phyloP scores from a whole-genome alignment of 1,140 invertebrate genomes.

The Drosophila tropicalis region DNA sequence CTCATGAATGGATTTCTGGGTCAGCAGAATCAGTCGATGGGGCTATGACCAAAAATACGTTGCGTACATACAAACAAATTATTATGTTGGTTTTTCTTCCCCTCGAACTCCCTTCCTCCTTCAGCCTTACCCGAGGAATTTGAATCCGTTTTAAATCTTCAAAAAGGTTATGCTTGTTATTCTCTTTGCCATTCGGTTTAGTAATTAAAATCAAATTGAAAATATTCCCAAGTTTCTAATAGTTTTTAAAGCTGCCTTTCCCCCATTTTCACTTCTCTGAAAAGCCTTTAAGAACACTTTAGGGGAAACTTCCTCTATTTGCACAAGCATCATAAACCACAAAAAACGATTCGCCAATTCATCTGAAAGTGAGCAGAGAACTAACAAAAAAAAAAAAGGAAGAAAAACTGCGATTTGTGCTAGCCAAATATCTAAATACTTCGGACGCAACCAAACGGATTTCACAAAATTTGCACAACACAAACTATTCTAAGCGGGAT shows the following conservation, averaged over 20 bases:
- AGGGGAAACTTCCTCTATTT: constrained; percentile 10
- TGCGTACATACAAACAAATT: neutral
- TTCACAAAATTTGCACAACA: constrained; percentile 34
- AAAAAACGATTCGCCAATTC: constrained; percentile 57
- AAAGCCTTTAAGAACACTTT: neutral
- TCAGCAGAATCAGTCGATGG: constrained; percentile 9
- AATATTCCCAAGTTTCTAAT: too few species aligned
- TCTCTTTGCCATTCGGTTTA: too few species aligned
- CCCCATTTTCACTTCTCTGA: too few species aligned
- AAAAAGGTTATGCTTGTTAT: too few species aligned
- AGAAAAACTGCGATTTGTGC: constrained; percentile 50
- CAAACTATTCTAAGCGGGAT: constrained; percentile 43
- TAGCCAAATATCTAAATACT: constrained; percentile 66
- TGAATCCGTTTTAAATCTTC: neutral
- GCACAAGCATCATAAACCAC: constrained; percentile 31
- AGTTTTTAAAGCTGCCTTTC: too few species aligned
- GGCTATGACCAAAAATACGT: neutral
- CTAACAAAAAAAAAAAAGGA: constrained; percentile 6
- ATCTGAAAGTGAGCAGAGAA: constrained; percentile 55
- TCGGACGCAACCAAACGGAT: constrained; percentile 58
- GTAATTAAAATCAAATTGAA: too few species aligned
- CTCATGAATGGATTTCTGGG: constrained; percentile 11
- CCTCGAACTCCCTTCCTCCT: neutral
- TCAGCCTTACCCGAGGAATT: too few species aligned
- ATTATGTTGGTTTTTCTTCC: neutral